These are phyloP conservation scores for Anoplopoma fimbria DNA, from an alignment of 2,113 vertebrate species.

Conservation along the genomic window DNA sequence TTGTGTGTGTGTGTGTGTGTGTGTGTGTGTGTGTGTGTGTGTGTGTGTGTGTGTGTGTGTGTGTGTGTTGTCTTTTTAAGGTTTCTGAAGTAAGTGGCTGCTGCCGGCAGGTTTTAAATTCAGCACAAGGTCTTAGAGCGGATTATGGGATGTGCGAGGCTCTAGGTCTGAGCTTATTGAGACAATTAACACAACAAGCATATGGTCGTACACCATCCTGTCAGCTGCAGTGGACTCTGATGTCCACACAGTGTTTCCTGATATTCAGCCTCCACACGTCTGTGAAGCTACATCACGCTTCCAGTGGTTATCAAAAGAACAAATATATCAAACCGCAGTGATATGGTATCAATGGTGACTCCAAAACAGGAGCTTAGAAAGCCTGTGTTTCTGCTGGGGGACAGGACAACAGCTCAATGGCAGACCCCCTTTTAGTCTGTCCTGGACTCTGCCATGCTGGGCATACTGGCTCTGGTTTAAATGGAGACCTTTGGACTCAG, in stretches of 20 bases:
- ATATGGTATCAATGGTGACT: not conserved
- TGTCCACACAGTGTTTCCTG: not conserved
- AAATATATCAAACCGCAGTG: not conserved
- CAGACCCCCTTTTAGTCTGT: slow-evolving; percentile 4
- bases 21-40: slow-evolving; percentile 29
- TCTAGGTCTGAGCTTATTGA: slow-evolving; percentile 39
- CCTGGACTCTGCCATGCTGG: slow-evolving; percentile 8
- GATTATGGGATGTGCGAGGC: slow-evolving; percentile 53
- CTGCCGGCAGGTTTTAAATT: slow-evolving; percentile 37
- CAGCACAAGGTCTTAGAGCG: slow-evolving; percentile 50
- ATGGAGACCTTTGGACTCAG: slow-evolving; percentile 33
- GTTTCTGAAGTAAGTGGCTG: not conserved
- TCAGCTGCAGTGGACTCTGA: slow-evolving; percentile 6
- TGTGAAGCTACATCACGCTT: not conserved
- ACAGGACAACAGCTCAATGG: not conserved
- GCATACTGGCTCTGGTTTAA: slow-evolving; percentile 22
- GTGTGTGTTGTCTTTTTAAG: no score
- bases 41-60: slow-evolving; percentile 27
- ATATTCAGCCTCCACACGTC: not conserved
- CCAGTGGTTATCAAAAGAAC: not conserved
- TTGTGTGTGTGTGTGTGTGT: slow-evolving; percentile 15
- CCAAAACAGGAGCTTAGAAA: not conserved
- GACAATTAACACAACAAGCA: slow-evolving; percentile 49
- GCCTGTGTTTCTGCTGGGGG: not conserved
- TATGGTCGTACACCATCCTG: slow-evolving; percentile 21